Evolutionary conservation across 2,888 invertebrate genomes (phyloP).

Genomic region (Agrotis exclamationis): DNA sequence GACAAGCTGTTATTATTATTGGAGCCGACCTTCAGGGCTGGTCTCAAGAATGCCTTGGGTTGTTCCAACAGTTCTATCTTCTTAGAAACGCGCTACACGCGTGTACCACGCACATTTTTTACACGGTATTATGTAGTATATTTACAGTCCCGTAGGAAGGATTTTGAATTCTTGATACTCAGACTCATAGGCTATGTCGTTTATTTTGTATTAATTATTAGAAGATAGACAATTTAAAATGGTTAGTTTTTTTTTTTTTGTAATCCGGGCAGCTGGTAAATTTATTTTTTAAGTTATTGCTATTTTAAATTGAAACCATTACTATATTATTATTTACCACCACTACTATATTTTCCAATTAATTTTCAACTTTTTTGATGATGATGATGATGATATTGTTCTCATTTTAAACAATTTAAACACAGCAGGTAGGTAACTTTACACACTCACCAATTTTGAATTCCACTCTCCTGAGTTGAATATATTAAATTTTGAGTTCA

Average conservation of each 20-base stretch:
- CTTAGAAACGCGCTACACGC: conserved; percentile 83
- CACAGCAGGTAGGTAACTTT: not conserved
- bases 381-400: too few relatives aligned
- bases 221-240: too few relatives aligned
- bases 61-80: conserved; percentile 83
- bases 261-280: too few relatives aligned
- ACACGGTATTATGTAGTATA: conserved; percentile 67
- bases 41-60: conserved; percentile 79
- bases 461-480: not conserved
- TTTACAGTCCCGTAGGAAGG: conserved; percentile 38
- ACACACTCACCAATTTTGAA: not conserved
- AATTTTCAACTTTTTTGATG: too few relatives aligned
- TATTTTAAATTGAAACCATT: not conserved
- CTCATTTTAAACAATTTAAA: too few relatives aligned
- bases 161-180: conserved; percentile 72
- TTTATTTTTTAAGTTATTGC: not conserved
- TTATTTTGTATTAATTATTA: too few relatives aligned
- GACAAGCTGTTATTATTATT: conserved; percentile 78
- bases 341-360: too few relatives aligned
- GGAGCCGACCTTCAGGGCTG: conserved; percentile 84
- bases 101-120: conserved; percentile 84
- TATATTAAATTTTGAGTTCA: conserved; percentile 29
- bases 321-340: too few relatives aligned
- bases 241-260: too few relatives aligned
- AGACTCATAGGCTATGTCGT: not conserved